A percentile compares a stretch with the other conserved stretches of the same genome.
phyloP scores from a whole-genome alignment of 2,797 vertebrate genomes.

The Prunella strophiata region DNA sequence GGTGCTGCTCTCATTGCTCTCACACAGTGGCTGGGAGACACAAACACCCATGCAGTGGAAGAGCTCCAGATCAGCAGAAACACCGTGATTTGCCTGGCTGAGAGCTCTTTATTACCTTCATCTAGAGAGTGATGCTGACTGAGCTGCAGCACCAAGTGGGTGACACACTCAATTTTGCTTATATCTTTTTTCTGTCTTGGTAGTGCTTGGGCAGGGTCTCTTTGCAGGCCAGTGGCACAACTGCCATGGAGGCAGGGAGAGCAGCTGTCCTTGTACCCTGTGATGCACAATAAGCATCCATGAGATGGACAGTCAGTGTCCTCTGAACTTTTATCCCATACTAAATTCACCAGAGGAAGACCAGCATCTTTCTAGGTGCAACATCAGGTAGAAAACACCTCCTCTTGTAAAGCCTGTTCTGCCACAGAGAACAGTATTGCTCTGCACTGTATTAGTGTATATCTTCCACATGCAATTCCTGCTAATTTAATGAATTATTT shows the following conservation, averaged over 20 bases:
- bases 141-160: neutral
- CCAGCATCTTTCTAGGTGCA: neutral
- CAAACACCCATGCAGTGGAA: accelerated
- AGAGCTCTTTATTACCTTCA: neutral
- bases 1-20: neutral
- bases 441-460: neutral
- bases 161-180: neutral
- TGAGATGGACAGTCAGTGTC: accelerated
- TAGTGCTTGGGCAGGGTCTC: neutral
- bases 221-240: neutral
- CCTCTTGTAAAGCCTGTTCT: neutral
- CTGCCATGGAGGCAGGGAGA: neutral
- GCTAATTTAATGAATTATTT: conserved; percentile 72
- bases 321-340: neutral
- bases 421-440: neutral
- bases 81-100: neutral
- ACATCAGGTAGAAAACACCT: neutral
- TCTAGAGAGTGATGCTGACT: neutral
- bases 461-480: conserved; percentile 30
- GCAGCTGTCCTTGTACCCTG: neutral
- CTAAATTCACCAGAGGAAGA: neutral
- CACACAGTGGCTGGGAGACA: neutral
- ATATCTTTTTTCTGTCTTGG: neutral
- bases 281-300: neutral
- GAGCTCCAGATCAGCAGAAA: neutral